Evolutionary conservation across 2,113 vertebrate species (phyloP).

Genomic region (Protomyctophum bolini): DNA sequence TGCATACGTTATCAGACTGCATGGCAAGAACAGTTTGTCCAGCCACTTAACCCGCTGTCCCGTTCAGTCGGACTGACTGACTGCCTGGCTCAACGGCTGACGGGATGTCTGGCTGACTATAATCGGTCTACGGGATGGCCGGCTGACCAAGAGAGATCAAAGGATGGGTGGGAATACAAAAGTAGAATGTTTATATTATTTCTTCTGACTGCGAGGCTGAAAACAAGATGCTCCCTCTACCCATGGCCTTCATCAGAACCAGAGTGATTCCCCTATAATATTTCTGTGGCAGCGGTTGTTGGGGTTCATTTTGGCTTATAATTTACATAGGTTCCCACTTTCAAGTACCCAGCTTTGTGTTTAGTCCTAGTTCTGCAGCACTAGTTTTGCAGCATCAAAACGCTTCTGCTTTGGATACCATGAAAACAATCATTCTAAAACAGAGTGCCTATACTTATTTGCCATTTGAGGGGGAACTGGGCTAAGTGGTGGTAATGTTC

Average conservation of each 20-base stretch:
- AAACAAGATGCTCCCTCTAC: constrained; percentile 10
- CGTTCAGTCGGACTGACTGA: constrained; percentile 19
- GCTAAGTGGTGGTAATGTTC: constrained; percentile 58
- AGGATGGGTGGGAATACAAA: constrained; percentile 17
- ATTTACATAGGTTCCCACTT: constrained; percentile 34
- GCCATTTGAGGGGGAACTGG: constrained; percentile 57
- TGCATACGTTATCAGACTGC: constrained; percentile 55
- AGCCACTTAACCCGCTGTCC: constrained; percentile 32
- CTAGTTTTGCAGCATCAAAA: constrained; percentile 62
- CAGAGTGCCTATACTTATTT: constrained; percentile 58
- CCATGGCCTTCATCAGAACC: constrained; percentile 21
- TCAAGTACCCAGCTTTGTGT: constrained; percentile 39
- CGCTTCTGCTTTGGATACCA: constrained; percentile 20
- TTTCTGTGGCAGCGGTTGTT: constrained; percentile 30
- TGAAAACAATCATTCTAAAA: constrained; percentile 7
- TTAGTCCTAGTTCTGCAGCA: constrained; percentile 53
- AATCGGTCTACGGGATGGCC: constrained; percentile 20
- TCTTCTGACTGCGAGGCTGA: constrained; percentile 7
- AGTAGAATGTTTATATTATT: not conserved
- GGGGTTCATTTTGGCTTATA: constrained; percentile 52
- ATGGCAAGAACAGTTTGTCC: constrained; percentile 46
- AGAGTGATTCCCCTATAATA: constrained; percentile 36
- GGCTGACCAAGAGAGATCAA: constrained; percentile 35
- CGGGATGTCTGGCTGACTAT: constrained; percentile 26
- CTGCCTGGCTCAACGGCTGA: not conserved